Evolutionary conservation across 2,113 vertebrate genomes (phyloP), one percentile per base, ranked within the genome.

Genomic region (Chaetodon auriga): DNA sequence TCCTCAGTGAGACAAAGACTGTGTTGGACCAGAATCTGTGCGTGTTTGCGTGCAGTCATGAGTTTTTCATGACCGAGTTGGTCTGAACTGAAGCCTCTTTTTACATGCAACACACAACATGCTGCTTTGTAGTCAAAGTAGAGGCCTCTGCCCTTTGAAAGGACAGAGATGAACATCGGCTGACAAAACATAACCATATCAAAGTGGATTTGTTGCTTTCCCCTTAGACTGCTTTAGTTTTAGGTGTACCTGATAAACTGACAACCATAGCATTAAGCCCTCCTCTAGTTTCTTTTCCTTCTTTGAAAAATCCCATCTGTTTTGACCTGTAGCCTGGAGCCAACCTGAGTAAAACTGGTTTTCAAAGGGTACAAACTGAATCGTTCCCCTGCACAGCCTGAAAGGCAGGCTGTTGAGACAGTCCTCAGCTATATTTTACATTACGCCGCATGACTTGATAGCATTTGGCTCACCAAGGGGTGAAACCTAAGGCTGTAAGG

Each of bases 401-500:
- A 19, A 78, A 19, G 13, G 7, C 46, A 38, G 15, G 14, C 63
- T 12, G 48, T 19, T 12, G 46, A 38, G 30, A 48, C 38, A 35
- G 46, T 65, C 62, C 73, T 38, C 5, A n/a, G 15, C 62, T 68
- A 2, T 62, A 69, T 66, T 82, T 76, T 53, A 55, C 41, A 18
- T 38, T 35, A 18, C 43, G 49, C 64, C 62, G 57, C 53, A 16
- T 21, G 57, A 65, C 81, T 13, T 25, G 12, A 6, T 68, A 79
- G 53, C 70, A 79, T 89, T 25, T 84, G 63, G 2, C 41, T 63
- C 15, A 48, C 18, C 38, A 21, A 10, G 12, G n/a, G 11, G 16
- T 68, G 79, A 81, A 86, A 74, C 87, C 74, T 88, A 86, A 81
- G 65, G 69, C 38, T 76, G 65, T 14, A 41, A 35, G 43, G 38